Percentiles rank a stretch among this genome's conserved stretches.
Conservation (phyloP, 2,797 vertebrate genomes). For the Poeciliopsis turneri region DNA sequence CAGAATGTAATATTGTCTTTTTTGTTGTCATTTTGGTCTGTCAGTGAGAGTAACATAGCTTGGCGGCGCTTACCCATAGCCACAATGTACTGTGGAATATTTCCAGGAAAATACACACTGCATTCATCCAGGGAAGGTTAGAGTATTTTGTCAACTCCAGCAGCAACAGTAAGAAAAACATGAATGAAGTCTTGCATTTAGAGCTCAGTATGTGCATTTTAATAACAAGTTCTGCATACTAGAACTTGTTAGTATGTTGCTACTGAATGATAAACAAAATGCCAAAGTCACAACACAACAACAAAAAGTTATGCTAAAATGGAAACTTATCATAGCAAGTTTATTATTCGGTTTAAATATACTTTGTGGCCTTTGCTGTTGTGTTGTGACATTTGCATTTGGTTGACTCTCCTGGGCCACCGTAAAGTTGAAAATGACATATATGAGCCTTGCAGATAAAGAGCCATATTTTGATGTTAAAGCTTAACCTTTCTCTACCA, state of each 20-base stretch:
- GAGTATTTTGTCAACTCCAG: background rate
- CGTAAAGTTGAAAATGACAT: background rate
- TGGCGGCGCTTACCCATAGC: background rate
- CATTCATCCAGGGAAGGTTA: background rate
- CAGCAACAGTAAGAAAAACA: background rate
- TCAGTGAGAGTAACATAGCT: slow-evolving; percentile 1
- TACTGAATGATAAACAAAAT: background rate
- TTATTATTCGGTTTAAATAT: background rate
- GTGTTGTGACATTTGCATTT: background rate
- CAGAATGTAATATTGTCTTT: slow-evolving; percentile 12
- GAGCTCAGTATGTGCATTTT: background rate
- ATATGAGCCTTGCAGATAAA: background rate
- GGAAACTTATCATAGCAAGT: background rate
- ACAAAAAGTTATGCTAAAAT: background rate
- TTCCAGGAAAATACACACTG: background rate
- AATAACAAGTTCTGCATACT: too few species aligned
- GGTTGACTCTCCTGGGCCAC: background rate
- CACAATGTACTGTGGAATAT: background rate
- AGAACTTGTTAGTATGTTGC: background rate
- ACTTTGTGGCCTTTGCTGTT: background rate
- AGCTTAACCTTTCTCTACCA: background rate
- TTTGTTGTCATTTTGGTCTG: background rate
- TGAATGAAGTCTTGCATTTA: background rate
- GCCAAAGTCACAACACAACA: background rate
- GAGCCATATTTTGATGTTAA: background rate